phyloP scores from a whole-genome alignment of 2,113 vertebrate genomes.

The Cavia aperea region DNA sequence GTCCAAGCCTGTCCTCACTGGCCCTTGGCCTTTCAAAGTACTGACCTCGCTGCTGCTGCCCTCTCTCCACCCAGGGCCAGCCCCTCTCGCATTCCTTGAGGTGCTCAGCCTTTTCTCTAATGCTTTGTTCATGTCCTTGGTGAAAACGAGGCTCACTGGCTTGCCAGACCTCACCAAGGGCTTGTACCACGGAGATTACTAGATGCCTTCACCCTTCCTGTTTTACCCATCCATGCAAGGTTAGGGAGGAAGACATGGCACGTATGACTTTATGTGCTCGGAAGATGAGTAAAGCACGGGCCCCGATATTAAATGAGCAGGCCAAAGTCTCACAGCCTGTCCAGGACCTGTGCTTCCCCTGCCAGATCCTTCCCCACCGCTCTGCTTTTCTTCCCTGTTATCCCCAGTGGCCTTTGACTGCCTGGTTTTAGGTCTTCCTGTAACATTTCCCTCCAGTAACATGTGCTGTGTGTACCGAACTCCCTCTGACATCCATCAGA shows the following conservation, averaged over 20 bases:
- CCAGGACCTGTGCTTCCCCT: background rate
- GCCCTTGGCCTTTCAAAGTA: background rate
- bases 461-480: background rate
- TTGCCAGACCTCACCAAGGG: fast-evolving
- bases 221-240: background rate
- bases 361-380: background rate
- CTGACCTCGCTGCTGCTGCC: background rate
- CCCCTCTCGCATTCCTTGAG: background rate
- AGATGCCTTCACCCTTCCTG: background rate
- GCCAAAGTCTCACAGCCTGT: background rate
- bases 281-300: background rate
- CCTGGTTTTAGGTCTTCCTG: background rate
- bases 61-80: background rate
- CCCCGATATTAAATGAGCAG: background rate
- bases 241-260: background rate
- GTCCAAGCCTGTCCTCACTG: background rate
- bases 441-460: background rate
- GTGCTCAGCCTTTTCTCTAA: background rate
- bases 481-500: background rate
- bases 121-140: background rate
- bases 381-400: background rate
- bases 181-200: background rate
- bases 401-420: background rate
- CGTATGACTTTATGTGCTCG: background rate
- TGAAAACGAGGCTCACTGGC: background rate